Evolutionary conservation across 2,888 invertebrate genomes (phyloP), one percentile per base, ranked within the genome.

Genomic region (Eudiplozoon nipponicum): DNA sequence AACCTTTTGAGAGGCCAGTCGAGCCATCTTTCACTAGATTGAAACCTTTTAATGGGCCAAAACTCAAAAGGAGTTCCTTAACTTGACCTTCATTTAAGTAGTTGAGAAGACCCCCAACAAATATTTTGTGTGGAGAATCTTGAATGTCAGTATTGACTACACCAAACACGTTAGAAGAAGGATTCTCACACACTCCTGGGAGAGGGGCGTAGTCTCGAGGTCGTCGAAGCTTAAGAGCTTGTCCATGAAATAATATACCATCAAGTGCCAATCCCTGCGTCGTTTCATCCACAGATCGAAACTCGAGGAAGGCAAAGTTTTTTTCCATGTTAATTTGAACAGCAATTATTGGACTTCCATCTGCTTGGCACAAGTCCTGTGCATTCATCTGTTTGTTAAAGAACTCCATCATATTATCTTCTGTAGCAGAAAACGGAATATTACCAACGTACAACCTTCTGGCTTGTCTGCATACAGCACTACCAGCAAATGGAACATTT

Each of bases 261-360:
- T 90, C 90, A 61, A 90, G 90, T 19, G 86, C 86, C 81, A 90
- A 86, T 2, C 86, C 86, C 56, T 86, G 84, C 31, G 90, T 84
- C 3, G 86, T 86, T 61, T 90, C 90, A 65, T 90, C 90, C 54
- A 90, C 86, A 13, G 90, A 90, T 51, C 84, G 68, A 52, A 70
- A 71, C 67, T 86, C 84, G 50, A 90, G 68, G 65, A 90, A 90
- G 52, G 90, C 90, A 67, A 90, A 90, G 63, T 90, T 90, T 62
- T 90, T 90, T 62, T 90, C 90, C 60, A 90, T 68, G 64, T 90
- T 90, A 44, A 90, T 86, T 59, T 90, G 90, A 57, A 86, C 86
- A 11, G 86, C 84, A 37, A 90, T 67, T 33, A 90, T 80, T n/a
- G 90, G 86, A 63, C 81, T 84, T 38, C 90, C 90, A 39, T 81